Evolutionary conservation across 2,113 vertebrate species (phyloP).

Genomic region (Paralichthys olivaceus): DNA sequence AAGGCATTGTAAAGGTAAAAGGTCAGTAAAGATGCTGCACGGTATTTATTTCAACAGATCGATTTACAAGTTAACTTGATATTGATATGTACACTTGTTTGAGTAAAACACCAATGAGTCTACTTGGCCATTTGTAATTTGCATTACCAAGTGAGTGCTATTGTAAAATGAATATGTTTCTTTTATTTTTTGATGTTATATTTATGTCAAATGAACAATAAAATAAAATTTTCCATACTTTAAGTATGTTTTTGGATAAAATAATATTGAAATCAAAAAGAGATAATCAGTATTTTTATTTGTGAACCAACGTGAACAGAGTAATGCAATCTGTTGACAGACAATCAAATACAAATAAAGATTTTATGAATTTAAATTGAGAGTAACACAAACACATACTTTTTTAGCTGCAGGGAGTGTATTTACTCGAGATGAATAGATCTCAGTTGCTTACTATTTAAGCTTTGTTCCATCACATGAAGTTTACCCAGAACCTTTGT

Average conservation of each 20-base stretch:
- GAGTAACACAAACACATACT: too few relatives aligned
- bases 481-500: not conserved
- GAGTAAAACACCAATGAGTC: constrained; percentile 9
- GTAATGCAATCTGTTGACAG: too few relatives aligned
- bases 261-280: too few relatives aligned
- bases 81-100: constrained; percentile 15
- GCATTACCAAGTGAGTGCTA: constrained; percentile 25
- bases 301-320: too few relatives aligned
- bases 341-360: too few relatives aligned
- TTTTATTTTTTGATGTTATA: constrained; percentile 66
- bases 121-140: constrained; percentile 22
- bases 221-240: too few relatives aligned
- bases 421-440: too few relatives aligned
- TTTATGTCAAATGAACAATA: constrained; percentile 57
- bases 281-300: too few relatives aligned
- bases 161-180: constrained; percentile 56
- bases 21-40: constrained; percentile 21
- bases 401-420: too few relatives aligned
- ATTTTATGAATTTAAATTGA: too few relatives aligned
- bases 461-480: not conserved
- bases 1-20: constrained; percentile 40
- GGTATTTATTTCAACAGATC: constrained; percentile 37
- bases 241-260: not conserved
- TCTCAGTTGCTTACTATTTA: not conserved
- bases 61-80: constrained; percentile 14